phyloP scores from a whole-genome alignment of 2,113 vertebrate genomes.

The Alouatta palliata region DNA sequence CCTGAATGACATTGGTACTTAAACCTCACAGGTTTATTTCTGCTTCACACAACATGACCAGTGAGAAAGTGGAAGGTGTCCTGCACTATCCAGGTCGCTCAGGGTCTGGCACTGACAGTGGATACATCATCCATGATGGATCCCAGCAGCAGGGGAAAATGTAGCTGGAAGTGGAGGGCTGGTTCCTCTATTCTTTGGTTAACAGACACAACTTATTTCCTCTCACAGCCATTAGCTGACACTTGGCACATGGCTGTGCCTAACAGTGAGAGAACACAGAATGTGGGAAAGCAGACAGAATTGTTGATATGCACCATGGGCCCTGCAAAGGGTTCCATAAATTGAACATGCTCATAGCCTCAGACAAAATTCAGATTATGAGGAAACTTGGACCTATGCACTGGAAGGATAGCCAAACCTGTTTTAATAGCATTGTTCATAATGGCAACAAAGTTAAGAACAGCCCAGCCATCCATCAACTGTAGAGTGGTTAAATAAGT shows the following conservation, averaged over 20 bases:
- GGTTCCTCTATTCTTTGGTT: not conserved
- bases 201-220: not conserved
- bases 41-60: not conserved
- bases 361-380: not conserved
- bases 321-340: not conserved
- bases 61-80: not conserved
- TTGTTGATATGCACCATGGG: no score
- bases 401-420: not conserved
- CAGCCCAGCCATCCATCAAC: not conserved
- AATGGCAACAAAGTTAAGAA: not conserved
- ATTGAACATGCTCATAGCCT: not conserved
- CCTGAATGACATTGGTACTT: not conserved
- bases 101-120: not conserved
- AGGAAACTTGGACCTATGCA: not conserved
- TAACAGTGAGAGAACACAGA: not conserved
- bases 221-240: not conserved
- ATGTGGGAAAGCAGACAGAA: not conserved
- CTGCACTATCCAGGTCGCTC: not conserved
- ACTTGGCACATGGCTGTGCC: no score
- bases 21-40: no score
- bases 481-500: no score
- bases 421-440: not conserved
- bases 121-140: accelerated
- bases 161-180: not conserved
- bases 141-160: no score